Evolutionary conservation across 2,888 invertebrate species (phyloP).

Genomic region (Synergus japonicus): DNA sequence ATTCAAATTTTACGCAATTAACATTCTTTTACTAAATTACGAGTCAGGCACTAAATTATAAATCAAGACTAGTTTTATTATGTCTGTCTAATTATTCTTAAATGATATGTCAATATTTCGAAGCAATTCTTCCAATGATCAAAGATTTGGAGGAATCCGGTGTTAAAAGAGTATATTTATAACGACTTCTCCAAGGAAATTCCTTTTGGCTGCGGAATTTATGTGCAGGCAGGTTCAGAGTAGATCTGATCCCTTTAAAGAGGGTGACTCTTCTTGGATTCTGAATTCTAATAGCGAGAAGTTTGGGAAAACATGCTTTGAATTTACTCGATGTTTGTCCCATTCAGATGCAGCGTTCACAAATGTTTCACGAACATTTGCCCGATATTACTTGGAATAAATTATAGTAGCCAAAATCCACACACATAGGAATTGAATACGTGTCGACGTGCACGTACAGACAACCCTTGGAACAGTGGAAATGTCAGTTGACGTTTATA

Average conservation of each 20-base stretch:
- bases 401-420: not conserved
- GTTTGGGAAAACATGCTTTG: conserved; percentile 9
- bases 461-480: conserved; percentile 4
- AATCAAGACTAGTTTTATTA: conserved; percentile 21
- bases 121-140: conserved; percentile 21
- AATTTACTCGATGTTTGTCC: conserved; percentile 15
- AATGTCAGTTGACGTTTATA: conserved; percentile 62
- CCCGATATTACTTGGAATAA: conserved; percentile 17
- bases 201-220: conserved; percentile 10
- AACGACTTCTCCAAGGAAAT: not conserved
- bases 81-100: not conserved
- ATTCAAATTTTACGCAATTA: not conserved
- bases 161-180: conserved; percentile 13
- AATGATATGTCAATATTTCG: not conserved
- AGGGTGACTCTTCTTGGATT: not conserved
- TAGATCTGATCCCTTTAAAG: not conserved
- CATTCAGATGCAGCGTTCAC: not conserved
- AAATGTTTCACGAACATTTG: conserved; percentile 13
- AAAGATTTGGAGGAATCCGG: conserved; percentile 7
- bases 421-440: not conserved
- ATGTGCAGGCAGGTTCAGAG: not conserved
- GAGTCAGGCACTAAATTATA: not conserved
- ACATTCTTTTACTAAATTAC: conserved; percentile 1
- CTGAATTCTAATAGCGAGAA: not conserved
- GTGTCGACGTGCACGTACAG: not conserved